Base-by-base conservation (phyloP, 2,797 vertebrate species). In the Poecilia gillii region DNA sequence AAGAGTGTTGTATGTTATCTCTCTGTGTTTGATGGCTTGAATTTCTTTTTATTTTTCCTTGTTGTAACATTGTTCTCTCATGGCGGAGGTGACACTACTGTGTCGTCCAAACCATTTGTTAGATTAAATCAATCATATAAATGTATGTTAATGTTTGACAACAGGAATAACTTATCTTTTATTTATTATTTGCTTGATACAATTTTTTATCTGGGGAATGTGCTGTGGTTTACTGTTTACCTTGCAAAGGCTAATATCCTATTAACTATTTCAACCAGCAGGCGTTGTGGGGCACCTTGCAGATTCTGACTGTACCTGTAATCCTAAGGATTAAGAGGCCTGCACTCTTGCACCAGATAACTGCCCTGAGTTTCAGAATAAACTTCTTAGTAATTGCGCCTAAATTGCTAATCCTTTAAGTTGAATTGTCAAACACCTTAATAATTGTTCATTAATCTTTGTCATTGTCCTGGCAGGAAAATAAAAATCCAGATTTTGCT, bases 261-360 rank as follows among this genome's bases (percentile, higher is more conserved):
- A 75, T 88, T 90, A 88, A 88, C 85, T 81, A 74, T 88, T 89
- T 91, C 84, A 91, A 75, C 76, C 75, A 82, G 76, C 87, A 83
- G 74, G 71, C 84, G 81, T 77, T 81, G 86, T 86, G 77, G 81
- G 78, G 74, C 84, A 88, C 83, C 87, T 94, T 88, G 84, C 86
- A 88, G 84, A 45, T 91, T 78, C 79, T 88, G 45, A 46, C 85
- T 82, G 75, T 72, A 66, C 25, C 75, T 87, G 66, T 94, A 94
- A 95, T 94, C 90, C 72, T 23, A 51, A 41, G 81, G 90, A 89
- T 91, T 94, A 89, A 84, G 66, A 87, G 53, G 76, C 71, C 76
- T 88, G 77, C 49, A 55, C 81, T 78, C 39, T 62, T 75, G 81
- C 68, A 66, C 73, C 79, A 86, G 77, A 86, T 86, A 82, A 73